Conservation (phyloP, 2,113 vertebrate species). For the Orthonyx spaldingii region DNA sequence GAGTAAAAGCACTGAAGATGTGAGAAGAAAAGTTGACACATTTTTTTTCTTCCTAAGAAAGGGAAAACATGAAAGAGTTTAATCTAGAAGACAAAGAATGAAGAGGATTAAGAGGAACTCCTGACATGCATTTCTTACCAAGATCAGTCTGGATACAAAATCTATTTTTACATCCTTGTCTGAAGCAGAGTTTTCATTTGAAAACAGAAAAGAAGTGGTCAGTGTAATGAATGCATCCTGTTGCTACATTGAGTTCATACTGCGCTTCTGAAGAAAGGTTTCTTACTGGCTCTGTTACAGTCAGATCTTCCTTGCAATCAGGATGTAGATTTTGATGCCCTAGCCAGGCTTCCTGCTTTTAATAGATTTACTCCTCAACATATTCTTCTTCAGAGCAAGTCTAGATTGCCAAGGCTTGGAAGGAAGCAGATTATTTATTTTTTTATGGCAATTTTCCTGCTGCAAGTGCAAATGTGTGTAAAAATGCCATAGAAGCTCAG, state of each 20-base stretch:
- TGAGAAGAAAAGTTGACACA: not conserved
- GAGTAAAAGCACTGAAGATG: not conserved
- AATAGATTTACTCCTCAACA: not conserved
- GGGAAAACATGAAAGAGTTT: not conserved
- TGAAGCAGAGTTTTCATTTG: not conserved
- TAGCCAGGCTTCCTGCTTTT: not conserved
- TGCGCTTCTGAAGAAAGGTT: not conserved
- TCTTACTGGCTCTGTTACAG: not conserved
- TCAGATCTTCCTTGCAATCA: not conserved
- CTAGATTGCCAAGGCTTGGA: not conserved
- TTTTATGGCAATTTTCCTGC: not conserved
- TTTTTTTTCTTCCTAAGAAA: not conserved
- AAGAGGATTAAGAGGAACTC: not conserved
- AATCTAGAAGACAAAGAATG: not conserved
- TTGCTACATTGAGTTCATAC: not conserved
- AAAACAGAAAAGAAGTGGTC: not conserved
- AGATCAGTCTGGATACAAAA: not conserved
- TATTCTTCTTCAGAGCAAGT: not conserved
- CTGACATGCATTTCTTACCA: not conserved
- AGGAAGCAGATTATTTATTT: not conserved
- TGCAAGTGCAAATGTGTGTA: conserved; percentile 1
- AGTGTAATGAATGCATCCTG: not conserved
- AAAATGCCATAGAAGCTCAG: not conserved
- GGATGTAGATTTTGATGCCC: not conserved
- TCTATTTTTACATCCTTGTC: not conserved